Conservation (phyloP, 2,888 invertebrate species). For the Parnassius apollo region DNA sequence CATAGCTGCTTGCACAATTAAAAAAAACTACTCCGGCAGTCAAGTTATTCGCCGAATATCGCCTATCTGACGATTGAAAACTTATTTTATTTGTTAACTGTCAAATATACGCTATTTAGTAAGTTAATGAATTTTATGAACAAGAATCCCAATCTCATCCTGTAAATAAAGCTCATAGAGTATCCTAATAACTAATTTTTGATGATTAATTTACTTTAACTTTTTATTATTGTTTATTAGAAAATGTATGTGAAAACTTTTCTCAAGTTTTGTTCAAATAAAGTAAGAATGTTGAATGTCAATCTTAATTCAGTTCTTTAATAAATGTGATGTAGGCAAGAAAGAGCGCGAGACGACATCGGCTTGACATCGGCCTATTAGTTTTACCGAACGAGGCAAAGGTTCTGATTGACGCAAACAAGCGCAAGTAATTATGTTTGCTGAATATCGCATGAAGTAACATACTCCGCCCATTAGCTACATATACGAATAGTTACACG, state of each 20-base stretch:
- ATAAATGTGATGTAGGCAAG: constrained; percentile 2
- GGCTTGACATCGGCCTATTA: constrained; percentile 41
- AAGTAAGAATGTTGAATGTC: background rate
- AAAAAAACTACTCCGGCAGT: too few relatives aligned
- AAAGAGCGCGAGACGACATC: constrained; percentile 23
- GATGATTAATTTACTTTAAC: background rate
- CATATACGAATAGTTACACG: constrained; percentile 18
- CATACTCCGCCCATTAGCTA: constrained; percentile 37
- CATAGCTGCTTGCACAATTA: too few relatives aligned
- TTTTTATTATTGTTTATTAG: too few relatives aligned
- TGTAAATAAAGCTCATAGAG: too few relatives aligned
- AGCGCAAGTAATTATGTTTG: constrained; percentile 57
- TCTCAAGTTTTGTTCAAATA: background rate
- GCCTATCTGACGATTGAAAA: too few relatives aligned
- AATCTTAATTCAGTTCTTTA: background rate
- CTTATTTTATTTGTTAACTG: too few relatives aligned
- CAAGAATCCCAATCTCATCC: too few relatives aligned
- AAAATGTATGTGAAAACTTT: too few relatives aligned
- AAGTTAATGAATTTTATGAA: too few relatives aligned
- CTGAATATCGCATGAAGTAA: constrained; percentile 50
- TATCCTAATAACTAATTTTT: background rate
- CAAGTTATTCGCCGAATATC: too few relatives aligned
- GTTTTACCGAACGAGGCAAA: constrained; percentile 38
- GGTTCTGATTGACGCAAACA: constrained; percentile 58
- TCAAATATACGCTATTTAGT: too few relatives aligned